Evolutionary conservation across 1,140 invertebrate genomes (phyloP), one percentile per base, ranked within the genome.

Genomic region (Nylanderia fulva): DNA sequence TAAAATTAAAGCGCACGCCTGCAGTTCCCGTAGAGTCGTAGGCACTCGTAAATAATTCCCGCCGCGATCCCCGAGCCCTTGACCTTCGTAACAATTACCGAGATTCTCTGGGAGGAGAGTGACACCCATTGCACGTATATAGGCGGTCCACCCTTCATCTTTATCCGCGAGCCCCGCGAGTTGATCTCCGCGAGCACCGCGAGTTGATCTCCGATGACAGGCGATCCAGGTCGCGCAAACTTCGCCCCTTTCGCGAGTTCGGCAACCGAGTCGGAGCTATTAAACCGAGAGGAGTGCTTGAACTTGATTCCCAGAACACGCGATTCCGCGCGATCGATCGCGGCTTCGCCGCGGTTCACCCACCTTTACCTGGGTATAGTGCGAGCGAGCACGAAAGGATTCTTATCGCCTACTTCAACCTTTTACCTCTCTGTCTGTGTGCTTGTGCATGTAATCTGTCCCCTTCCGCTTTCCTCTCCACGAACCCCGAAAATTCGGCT

Each of bases 41-140:
- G 48, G 45, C 29, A 61, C 48, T 87, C 72, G 58, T 87, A 24
- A 85, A 87, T 87, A 87, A 87, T 84, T 86, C 68, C 24, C 27
- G 29, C 1, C 45, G n/a, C 15, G 18, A n/a, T 33, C 29, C 48
- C 15, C 58, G 66, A 63, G 48, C 63, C 74, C 76, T 80, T 85
- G 69, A 76, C 72, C 72, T 74, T 60, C 72, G 80, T 29, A 42
- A 76, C 80, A 84, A 84, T 84, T 84, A 84, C 71, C 80, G 80
- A 63, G 56, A 76, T 63, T 76, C 71, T 27, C 24, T 45, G 48
- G 56, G n/a, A n/a, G n/a, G n/a, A n/a, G n/a, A n/a, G n/a, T n/a
- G n/a, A n/a, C n/a, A n/a, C n/a, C n/a, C n/a, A n/a, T n/a, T n/a
- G n/a, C n/a, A n/a, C n/a, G n/a, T n/a, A n/a, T n/a, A n/a, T n/a